These are phyloP conservation scores for Drosophila nr. medialis DNA, from an alignment of 2,888 invertebrate genomes.

Conservation along the genomic window DNA sequence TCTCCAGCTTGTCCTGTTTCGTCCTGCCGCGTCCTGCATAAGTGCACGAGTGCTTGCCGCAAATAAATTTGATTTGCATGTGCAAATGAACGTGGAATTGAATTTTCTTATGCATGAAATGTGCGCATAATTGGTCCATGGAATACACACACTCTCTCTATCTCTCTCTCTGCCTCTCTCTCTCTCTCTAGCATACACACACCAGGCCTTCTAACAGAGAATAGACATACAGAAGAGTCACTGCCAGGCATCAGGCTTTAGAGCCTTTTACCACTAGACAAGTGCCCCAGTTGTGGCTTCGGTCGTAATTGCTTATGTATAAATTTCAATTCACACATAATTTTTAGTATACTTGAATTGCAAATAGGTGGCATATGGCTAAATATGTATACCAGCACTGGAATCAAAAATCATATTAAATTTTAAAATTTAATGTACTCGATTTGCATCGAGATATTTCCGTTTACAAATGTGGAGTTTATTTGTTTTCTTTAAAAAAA, in stretches of 20 bases:
- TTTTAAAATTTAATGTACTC: not conserved
- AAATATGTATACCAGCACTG: not conserved
- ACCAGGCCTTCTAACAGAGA: constrained; percentile 35
- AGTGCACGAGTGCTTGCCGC: constrained; percentile 71
- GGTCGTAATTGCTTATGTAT: constrained; percentile 58
- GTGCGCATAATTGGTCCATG: constrained; percentile 76
- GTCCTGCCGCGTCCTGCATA: constrained; percentile 54
- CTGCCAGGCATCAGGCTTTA: constrained; percentile 39
- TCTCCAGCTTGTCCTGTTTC: constrained; percentile 39
- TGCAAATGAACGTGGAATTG: constrained; percentile 81
- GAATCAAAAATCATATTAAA: constrained; percentile 2
- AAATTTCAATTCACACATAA: constrained; percentile 52
- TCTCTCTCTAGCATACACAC: constrained; percentile 28
- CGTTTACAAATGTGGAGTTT: not conserved
- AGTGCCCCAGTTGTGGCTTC: constrained; percentile 43
- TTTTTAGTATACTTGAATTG: constrained; percentile 18
- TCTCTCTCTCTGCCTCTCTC: constrained; percentile 17
- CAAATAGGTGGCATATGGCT: constrained; percentile 8
- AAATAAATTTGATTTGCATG: constrained; percentile 81
- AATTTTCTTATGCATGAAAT: constrained; percentile 82
- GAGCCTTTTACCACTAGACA: constrained; percentile 57
- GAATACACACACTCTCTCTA: constrained; percentile 29
- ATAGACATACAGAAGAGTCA: constrained; percentile 30
- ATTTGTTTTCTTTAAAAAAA: not conserved
- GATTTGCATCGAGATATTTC: not conserved